Percentiles rank a stretch among this genome's conserved stretches.
phyloP scores from a whole-genome alignment of 1,140 invertebrate genomes.

The Marisa cornuarietis region DNA sequence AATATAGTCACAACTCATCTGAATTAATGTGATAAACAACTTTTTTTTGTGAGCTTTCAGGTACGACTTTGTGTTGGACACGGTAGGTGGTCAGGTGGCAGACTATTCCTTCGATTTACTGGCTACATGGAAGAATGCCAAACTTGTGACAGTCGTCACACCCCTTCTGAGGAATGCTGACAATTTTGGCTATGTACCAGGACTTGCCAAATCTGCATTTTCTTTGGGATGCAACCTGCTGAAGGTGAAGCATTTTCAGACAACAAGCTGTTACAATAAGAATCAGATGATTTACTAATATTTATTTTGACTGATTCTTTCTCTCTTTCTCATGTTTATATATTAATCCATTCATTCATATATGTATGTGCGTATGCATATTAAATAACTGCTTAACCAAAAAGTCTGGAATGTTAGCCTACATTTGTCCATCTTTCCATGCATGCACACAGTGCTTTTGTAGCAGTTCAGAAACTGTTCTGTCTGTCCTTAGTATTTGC shows the following conservation, averaged over 20 bases:
- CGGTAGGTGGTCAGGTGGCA: slow-evolving; percentile 73
- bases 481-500: neutral
- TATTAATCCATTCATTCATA: neutral
- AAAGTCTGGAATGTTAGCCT: too few relatives aligned
- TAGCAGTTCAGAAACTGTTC: neutral
- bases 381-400: too few relatives aligned
- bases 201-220: slow-evolving; percentile 53
- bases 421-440: neutral
- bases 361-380: neutral
- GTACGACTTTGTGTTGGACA: slow-evolving; percentile 87
- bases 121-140: slow-evolving; percentile 76
- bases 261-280: neutral
- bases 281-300: neutral
- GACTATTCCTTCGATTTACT: slow-evolving; percentile 68
- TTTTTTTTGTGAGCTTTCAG: slow-evolving; percentile 66
- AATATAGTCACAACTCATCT: too few relatives aligned
- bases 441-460: neutral
- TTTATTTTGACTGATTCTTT: neutral
- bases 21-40: too few relatives aligned
- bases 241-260: slow-evolving; percentile 39
- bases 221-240: slow-evolving; percentile 52
- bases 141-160: slow-evolving; percentile 85
- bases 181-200: slow-evolving; percentile 74
- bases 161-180: slow-evolving; percentile 86
- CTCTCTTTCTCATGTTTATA: neutral